Evolutionary conservation across 1,140 invertebrate species (phyloP).

Genomic region (Drosophila punjabiensis): DNA sequence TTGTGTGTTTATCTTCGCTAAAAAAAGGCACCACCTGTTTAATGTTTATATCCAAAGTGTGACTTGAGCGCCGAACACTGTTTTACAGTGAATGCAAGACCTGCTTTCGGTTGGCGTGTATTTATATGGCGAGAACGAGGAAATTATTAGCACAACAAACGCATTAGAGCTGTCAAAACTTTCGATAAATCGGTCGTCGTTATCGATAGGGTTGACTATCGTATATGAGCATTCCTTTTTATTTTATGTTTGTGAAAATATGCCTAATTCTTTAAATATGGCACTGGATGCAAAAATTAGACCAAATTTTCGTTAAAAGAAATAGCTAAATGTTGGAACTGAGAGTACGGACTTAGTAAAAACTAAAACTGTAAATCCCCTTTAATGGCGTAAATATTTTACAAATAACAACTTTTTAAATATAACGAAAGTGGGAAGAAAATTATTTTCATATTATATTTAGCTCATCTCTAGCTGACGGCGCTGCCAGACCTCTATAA

Average conservation of each 20-base stretch:
- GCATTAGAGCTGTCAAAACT: conserved; percentile 6
- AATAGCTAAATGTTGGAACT: no score
- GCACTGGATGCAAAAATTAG: no score
- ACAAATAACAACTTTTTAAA: neutral
- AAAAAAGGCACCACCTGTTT: conserved; percentile 3
- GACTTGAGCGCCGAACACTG: conserved; percentile 52
- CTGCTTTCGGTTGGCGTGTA: conserved; percentile 53
- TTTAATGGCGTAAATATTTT: no score
- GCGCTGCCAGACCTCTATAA: conserved; percentile 10
- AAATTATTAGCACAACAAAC: conserved; percentile 46
- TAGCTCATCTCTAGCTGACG: neutral
- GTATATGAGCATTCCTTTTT: no score
- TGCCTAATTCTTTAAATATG: no score
- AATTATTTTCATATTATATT: neutral
- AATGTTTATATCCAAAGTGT: neutral
- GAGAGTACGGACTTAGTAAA: no score
- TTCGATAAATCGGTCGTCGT: neutral
- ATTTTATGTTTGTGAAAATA: no score
- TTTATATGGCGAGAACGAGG: conserved; percentile 64
- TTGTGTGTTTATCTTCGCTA: conserved; percentile 11
- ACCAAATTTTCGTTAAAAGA: no score
- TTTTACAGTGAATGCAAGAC: conserved; percentile 67
- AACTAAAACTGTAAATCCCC: no score
- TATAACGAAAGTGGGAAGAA: neutral
- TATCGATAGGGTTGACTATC: neutral